Base-by-base conservation (phyloP, 2,888 invertebrate species). In the Dicranocentrus wangi region DNA sequence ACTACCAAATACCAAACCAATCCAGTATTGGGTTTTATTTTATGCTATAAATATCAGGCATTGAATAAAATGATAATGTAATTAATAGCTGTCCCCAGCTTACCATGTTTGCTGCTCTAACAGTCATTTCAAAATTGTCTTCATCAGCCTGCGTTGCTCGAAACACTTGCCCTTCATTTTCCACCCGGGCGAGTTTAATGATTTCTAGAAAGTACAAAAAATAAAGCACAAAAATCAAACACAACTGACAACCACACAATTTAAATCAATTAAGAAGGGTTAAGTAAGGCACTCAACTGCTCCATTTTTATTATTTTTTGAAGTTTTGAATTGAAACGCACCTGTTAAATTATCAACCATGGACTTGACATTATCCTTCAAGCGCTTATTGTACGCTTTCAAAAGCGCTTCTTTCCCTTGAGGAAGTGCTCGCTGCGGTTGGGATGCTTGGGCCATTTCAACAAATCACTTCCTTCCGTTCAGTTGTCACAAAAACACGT, bases 301-400 rank as follows among this genome's bases (percentile, higher is more conserved):
- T n/a, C n/a, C n/a, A n/a, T n/a, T n/a, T n/a, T n/a, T n/a, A n/a
- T n/a, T n/a, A n/a, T n/a, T n/a, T n/a, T n/a, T n/a, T n/a, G n/a
- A n/a, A n/a, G n/a, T n/a, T n/a, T n/a, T n/a, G n/a, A n/a, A n/a
- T n/a, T n/a, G n/a, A n/a, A n/a, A 65, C n/a, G 87, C 91, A 94
- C 97, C 97, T 91, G 95, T 94, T 89, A 97, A 98, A 89, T 99
- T 99, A 89, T 99, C 98, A 72, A 97, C 90, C 95, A 99, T 97
- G 86, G 98, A 97, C 89, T 96, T 96, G 0, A 98, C 95, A 90
- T 98, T 98, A 89, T 98, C 98, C 89, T 98, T 98, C 61, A 99
- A 90, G 80, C 98, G 91, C 19, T 96, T 96, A 82, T 96, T 94
- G 89, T 98, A 99, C 0, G 97, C 97, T 90, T 98, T 97, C 13